Percentiles rank a stretch among this genome's conserved stretches.
Conservation (phyloP, 2,888 invertebrate genomes). For the Nysson spinosus region DNA sequence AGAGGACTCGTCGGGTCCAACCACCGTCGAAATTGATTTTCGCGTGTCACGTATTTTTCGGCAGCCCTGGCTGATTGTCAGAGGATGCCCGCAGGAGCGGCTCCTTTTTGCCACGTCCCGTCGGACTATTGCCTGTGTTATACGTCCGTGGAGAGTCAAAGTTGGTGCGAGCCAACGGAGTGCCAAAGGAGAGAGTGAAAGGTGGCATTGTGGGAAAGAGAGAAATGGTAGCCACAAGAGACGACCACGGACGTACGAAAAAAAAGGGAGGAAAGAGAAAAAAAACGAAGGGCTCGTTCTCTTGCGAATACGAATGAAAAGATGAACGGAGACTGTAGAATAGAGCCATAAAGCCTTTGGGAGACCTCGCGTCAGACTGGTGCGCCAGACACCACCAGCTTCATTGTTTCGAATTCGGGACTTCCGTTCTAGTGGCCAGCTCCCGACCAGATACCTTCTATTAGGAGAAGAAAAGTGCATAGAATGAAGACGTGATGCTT, state of each 20-base stretch:
- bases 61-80: slow-evolving; percentile 45
- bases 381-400: slow-evolving; percentile 47
- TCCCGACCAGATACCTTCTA: not conserved
- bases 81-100: slow-evolving; percentile 52
- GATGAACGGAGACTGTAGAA: slow-evolving; percentile 53
- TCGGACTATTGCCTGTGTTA: slow-evolving; percentile 16
- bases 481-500: slow-evolving; percentile 39
- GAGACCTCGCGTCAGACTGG: slow-evolving; percentile 58
- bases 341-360: slow-evolving; percentile 72
- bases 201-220: slow-evolving; percentile 12
- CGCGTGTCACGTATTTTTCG: slow-evolving; percentile 67
- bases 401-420: slow-evolving; percentile 70
- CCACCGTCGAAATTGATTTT: slow-evolving; percentile 71
- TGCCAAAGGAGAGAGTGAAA: slow-evolving; percentile 10
- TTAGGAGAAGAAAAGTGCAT: slow-evolving; percentile 8
- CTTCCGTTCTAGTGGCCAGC: slow-evolving; percentile 63
- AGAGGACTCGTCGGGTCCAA: slow-evolving; percentile 36
- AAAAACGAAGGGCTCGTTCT: not conserved
- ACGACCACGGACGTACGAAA: slow-evolving; percentile 9
- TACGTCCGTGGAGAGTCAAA: slow-evolving; percentile 38
- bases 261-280: slow-evolving; percentile 4
- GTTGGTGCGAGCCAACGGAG: slow-evolving; percentile 10
- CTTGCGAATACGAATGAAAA: slow-evolving; percentile 33
- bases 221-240: too few species aligned
- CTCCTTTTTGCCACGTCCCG: slow-evolving; percentile 49